Base-by-base conservation (phyloP, 2,888 invertebrate genomes). In the Chrysolina oricalcia region DNA sequence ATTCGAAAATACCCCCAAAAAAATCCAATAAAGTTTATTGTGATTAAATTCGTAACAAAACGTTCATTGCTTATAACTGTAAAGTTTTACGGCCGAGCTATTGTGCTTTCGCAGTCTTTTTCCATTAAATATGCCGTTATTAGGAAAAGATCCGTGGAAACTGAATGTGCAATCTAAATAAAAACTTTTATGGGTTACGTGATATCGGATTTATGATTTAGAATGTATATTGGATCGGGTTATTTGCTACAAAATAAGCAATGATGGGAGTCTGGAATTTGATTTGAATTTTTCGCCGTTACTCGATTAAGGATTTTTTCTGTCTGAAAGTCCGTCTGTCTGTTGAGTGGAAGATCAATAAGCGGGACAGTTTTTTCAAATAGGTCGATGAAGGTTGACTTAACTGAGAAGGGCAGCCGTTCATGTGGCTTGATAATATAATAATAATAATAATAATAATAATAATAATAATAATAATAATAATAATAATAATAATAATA, bases 151-250 rank as follows among this genome's bases (percentile, higher is more conserved):
- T 67, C 21, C 27, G 46, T 23, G 35, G 27, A 15, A 23, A 50
- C 15, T 11, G 67, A 67, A 67, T 50, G 21, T 50, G 27, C 72
- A 73, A 73, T 73, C 67, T 73, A 41, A 73, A 73, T 73, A 73
- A 73, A 68, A 68, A 48, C 68, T 68, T 48, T 68, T 62, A 67
- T 73, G 48, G 48, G 62, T 48, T 66, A 72, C 72, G 67, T 67
- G 67, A 48, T 27, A n/a, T 23, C n/a, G 27, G 67, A 67, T 50
- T 50, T 67, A 27, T 67, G 48, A 67, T 67, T 48, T 19, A 50
- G 19, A 50, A 67, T 15, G 48, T 35, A 48, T 50, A 50, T 48
- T 11, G 21, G 13, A 13, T 53, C 13, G 53, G 53, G 21, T 53
- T 53, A 11, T 21, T 53, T 21, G 43, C 15, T 15, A 15, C 43